Evolutionary conservation across 2,888 invertebrate genomes (phyloP), one percentile per base, ranked within the genome.

Genomic region (Strigamia maritima): DNA sequence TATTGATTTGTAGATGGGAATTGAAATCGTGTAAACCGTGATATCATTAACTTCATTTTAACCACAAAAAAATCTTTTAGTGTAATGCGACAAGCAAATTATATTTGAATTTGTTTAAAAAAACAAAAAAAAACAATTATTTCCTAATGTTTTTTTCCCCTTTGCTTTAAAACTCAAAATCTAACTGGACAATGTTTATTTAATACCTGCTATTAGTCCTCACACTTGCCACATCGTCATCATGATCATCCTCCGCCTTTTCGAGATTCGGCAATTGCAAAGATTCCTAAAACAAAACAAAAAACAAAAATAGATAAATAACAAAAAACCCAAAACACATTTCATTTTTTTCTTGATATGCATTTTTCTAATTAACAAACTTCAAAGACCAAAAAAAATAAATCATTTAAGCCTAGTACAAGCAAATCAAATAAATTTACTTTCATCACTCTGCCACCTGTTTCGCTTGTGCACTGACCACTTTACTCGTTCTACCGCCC

Each of bases 361-460:
- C 10, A 40, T 40, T 3, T 60, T 60, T 60, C 60, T 19, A 60
- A 60, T 22, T 60, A 19, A 16, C 8, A 2, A 16, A 60, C 60
- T 6, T 19, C n/a, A 60, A 22, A 22, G 14, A 14, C n/a, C n/a
- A 10, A 49, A 10, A 49, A 49, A 49, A 49, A 49, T 2, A 22
- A 24, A 19, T 60, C 60, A 60, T 60, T 60, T n/a, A 31, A 7
- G 7, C 7, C 31, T 2, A 60, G 22, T 19, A 16, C 8, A 24
- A 19, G 24, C 60, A 24, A 60, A 60, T 60, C 60, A 60, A 60
- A 60, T 60, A 19, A 60, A 60, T 60, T 60, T 60, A 60, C 60
- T 60, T 16, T 60, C 60, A 60, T 60, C 60, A 60, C 60, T 22
- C 60, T 60, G 60, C 60, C 60, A 60, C 60, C 60, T 60, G 60